Evolutionary conservation across 2,888 invertebrate genomes (phyloP), one percentile per base, ranked within the genome.

Genomic region (Epistrophe eligans): DNA sequence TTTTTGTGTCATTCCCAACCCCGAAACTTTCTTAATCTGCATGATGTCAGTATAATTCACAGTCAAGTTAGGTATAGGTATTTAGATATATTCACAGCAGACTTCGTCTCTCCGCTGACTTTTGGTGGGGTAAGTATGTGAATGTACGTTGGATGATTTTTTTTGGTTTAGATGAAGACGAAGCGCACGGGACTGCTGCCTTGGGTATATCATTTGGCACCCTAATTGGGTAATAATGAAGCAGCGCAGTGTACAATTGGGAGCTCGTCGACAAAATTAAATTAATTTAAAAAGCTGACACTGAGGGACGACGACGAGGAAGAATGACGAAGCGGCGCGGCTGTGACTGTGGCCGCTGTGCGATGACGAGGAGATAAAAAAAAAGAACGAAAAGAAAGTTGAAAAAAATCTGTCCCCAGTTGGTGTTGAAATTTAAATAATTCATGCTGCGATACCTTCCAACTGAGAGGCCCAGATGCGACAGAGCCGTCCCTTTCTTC

Each of bases 221-320:
- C 81, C 81, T 85, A 81, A 85, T 85, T 85, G 84, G 84, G 84
- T 81, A 85, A 81, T 85, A 81, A 85, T 85, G 81, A 77, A 81
- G 40, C 40, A 62, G 77, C 77, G 77, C 60, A 72, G 55, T 52
- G 35, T 72, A 81, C 77, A 57, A 57, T 67, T 71, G 52, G 77
- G 52, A 50, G 45, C 72, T 57, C 83, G 79, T 73, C 58, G 72
- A 81, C 77, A 66, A 77, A 85, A 81, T 81, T 38, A 80, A 84
- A 80, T 84, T 85, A 81, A 85, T 85, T 85, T 81, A 73, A 85
- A 77, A 85, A 77, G 66, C 76, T 60, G 55, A 64, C 71, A 64
- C 28, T 66, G 48, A 60, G 17, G 24, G 43, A 17, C 45, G 32
- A 48, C 13, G 64, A n/a, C n/a, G n/a, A n/a, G n/a, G n/a, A n/a